Conservation (phyloP, 1,140 invertebrate species). For the Zaprionus ghesquierei region DNA sequence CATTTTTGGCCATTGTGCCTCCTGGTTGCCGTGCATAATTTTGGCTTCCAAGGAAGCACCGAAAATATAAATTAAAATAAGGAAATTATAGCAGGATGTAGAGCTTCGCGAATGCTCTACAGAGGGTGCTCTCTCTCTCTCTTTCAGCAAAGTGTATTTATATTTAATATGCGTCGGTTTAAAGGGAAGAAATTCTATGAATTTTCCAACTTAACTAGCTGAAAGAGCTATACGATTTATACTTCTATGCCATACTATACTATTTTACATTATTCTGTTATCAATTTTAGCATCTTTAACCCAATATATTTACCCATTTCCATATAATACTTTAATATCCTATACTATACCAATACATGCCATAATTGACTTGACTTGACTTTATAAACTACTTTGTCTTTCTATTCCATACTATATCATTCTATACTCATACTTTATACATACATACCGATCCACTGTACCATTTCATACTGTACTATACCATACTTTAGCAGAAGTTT, state of each 20-base stretch:
- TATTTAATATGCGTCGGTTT: no score
- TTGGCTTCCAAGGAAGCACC: constrained; percentile 33
- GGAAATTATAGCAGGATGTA: constrained; percentile 36
- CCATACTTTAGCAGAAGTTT: not conserved
- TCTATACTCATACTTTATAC: not conserved
- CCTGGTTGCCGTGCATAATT: constrained; percentile 33
- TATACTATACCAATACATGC: no score
- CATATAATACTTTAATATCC: no score
- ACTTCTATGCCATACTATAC: not conserved
- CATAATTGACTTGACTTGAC: no score
- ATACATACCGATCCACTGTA: not conserved
- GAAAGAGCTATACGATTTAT: no score
- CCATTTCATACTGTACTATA: not conserved
- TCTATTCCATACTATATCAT: not conserved
- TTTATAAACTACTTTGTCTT: not conserved
- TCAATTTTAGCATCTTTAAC: not conserved
- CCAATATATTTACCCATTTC: no score
- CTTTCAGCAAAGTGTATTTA: no score
- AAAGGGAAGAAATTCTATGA: no score
- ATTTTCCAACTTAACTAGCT: no score
- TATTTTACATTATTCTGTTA: not conserved
- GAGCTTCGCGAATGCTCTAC: not conserved
- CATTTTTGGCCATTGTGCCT: constrained; percentile 53
- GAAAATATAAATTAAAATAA: constrained; percentile 40
- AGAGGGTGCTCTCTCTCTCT: no score